These are phyloP conservation scores for Diglossa brunneiventris DNA, from an alignment of 2,113 vertebrate genomes.

Conservation along the genomic window DNA sequence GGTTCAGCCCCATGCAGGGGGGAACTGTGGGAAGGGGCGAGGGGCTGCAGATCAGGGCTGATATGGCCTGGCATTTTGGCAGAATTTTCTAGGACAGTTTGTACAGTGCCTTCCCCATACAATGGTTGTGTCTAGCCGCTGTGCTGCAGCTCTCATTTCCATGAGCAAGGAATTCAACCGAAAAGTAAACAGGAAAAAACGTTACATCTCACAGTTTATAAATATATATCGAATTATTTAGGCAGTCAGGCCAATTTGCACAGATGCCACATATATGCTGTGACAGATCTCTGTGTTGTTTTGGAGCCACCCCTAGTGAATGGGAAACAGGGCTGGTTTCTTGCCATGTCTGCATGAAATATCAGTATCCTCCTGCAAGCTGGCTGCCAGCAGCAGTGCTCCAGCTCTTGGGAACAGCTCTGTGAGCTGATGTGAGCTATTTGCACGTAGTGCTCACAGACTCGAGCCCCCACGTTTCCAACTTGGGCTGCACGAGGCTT, in stretches of 20 bases:
- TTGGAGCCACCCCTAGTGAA: slow-evolving; percentile 26
- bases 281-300: slow-evolving; percentile 45
- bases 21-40: slow-evolving; percentile 29
- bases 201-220: slow-evolving; percentile 66
- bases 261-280: slow-evolving; percentile 50
- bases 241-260: slow-evolving; percentile 57
- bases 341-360: slow-evolving; percentile 34
- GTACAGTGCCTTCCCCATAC: slow-evolving; percentile 60
- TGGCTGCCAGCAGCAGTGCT: slow-evolving; percentile 45
- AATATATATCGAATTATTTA: slow-evolving; percentile 61
- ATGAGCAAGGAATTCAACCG: slow-evolving; percentile 69
- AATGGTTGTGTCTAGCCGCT: slow-evolving; percentile 64
- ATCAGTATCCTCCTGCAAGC: slow-evolving; percentile 36
- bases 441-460: slow-evolving; percentile 32
- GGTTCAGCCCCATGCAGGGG: not conserved
- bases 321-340: slow-evolving; percentile 51
- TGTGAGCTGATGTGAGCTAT: slow-evolving; percentile 13
- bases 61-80: slow-evolving; percentile 65
- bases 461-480: not conserved
- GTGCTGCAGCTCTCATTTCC: slow-evolving; percentile 54
- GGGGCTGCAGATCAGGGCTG: slow-evolving; percentile 62
- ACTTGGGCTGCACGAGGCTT: not conserved
- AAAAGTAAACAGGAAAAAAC: slow-evolving; percentile 75
- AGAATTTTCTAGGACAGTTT: slow-evolving; percentile 71
- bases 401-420: slow-evolving; percentile 16